phyloP scores from a whole-genome alignment of 1,140 invertebrate species.

The Triops cancriformis region DNA sequence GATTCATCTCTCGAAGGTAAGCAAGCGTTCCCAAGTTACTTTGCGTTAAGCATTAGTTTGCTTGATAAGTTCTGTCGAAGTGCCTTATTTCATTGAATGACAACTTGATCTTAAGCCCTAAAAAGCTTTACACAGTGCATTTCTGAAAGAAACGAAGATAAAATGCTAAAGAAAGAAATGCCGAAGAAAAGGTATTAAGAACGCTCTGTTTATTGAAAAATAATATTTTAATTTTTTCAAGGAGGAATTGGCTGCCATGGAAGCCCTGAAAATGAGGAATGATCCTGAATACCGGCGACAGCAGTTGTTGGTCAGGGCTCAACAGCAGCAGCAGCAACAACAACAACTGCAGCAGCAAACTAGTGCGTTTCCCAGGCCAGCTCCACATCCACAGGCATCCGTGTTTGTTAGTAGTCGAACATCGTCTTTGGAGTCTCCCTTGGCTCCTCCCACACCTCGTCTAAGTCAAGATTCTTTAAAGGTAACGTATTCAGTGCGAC shows the following conservation, averaged over 20 bases:
- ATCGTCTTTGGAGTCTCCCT: neutral
- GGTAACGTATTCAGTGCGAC: no score
- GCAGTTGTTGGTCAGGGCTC: conserved; percentile 24
- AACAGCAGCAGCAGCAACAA: conserved; percentile 18
- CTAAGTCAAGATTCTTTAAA: neutral
- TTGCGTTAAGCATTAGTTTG: no score
- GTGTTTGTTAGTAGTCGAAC: neutral
- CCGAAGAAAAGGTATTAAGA: neutral
- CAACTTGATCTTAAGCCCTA: no score
- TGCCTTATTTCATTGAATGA: no score
- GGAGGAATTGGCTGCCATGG: conserved; percentile 56
- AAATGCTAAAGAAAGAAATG: no score
- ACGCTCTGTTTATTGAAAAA: neutral
- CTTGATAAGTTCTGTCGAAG: no score
- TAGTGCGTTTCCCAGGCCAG: neutral
- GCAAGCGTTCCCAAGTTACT: no score
- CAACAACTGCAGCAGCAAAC: neutral
- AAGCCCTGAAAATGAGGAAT: conserved; percentile 45
- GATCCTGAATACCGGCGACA: conserved; percentile 39
- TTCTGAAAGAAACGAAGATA: no score
- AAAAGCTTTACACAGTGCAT: no score
- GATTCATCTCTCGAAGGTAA: conserved; percentile 6
- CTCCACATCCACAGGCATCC: neutral
- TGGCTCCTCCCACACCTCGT: neutral
- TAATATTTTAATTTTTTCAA: conserved; percentile 36